Conservation (phyloP, 1,140 invertebrate genomes). For the Drosophila bocki region DNA sequence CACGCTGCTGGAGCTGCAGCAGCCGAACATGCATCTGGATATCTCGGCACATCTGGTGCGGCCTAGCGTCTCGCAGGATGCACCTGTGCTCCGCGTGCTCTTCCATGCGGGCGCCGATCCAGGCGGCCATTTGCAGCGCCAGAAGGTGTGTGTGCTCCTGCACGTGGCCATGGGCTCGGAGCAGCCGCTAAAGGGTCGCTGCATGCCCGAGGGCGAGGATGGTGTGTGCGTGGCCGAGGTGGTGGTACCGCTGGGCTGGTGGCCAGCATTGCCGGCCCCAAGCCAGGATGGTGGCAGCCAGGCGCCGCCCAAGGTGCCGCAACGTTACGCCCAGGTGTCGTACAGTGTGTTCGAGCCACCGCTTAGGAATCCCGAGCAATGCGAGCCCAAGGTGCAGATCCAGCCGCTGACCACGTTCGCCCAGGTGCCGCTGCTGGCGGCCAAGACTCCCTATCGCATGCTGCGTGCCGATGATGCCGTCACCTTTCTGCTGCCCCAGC, state of each 20-base stretch:
- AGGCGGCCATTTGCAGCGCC: conserved; percentile 86
- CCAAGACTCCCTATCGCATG: conserved; percentile 92
- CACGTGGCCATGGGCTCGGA: conserved; percentile 88
- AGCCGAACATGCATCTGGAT: conserved; percentile 91
- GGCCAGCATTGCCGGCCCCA: conserved; percentile 90
- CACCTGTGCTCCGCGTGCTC: conserved; percentile 93
- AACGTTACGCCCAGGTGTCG: conserved; percentile 90
- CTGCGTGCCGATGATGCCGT: conserved; percentile 91
- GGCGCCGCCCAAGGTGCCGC: conserved; percentile 88
- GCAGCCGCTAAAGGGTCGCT: conserved; percentile 90
- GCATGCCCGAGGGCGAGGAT: conserved; percentile 94
- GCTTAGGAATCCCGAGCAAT: conserved; percentile 88
- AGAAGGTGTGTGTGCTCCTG: conserved; percentile 90
- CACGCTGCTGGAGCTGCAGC: conserved; percentile 87
- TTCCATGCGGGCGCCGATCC: conserved; percentile 95
- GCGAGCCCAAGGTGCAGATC: conserved; percentile 91
- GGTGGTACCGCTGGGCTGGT: conserved; percentile 93
- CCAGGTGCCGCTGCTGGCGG: conserved; percentile 89
- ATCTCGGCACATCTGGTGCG: conserved; percentile 96
- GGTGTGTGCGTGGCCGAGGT: conserved; percentile 94
- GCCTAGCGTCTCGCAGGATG: conserved; percentile 92
- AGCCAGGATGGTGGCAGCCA: conserved; percentile 86
- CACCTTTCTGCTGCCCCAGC: conserved; percentile 94
- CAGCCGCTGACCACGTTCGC: conserved; percentile 87
- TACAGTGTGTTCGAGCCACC: conserved; percentile 93